Conservation (phyloP, 2,797 vertebrate species). For the Protosalanx chinensis region DNA sequence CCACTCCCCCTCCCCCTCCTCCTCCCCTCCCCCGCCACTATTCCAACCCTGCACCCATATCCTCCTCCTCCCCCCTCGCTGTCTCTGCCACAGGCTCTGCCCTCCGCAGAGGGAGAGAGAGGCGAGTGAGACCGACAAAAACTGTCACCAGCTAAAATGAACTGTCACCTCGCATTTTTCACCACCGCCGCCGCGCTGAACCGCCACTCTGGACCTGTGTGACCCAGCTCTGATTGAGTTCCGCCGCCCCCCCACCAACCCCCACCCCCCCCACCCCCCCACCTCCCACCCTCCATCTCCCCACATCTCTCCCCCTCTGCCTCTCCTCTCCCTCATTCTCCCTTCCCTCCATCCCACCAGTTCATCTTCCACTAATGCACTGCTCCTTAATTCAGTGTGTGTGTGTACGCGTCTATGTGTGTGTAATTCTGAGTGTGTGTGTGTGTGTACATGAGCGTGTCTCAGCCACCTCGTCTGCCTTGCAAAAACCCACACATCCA, state of each 20-base stretch:
- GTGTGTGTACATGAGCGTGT: constrained; percentile 13
- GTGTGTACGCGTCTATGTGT: constrained; percentile 1
- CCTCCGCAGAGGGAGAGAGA: constrained; percentile 65
- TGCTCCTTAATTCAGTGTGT: constrained; percentile 60
- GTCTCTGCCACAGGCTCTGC: constrained; percentile 39
- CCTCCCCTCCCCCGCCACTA: constrained; percentile 19
- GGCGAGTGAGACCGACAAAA: constrained; percentile 83
- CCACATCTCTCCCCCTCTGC: background rate
- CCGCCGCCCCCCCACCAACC: constrained; percentile 70
- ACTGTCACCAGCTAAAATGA: constrained; percentile 86
- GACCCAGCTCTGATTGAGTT: constrained; percentile 86
- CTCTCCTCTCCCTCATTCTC: background rate
- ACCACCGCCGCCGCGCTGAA: constrained; percentile 70
- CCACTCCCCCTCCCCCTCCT: background rate
- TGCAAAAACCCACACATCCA: constrained; percentile 1
- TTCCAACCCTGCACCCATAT: constrained; percentile 49
- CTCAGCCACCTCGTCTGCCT: background rate
- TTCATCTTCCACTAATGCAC: constrained; percentile 73
- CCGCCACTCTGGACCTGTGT: constrained; percentile 81
- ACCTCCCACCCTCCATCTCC: background rate
- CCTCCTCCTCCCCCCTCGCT: constrained; percentile 50
- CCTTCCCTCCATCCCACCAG: constrained; percentile 70
- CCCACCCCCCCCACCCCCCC: constrained; percentile 9
- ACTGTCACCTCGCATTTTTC: constrained; percentile 86
- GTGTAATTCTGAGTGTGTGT: constrained; percentile 6